Evolutionary conservation across 2,888 invertebrate genomes (phyloP).

Genomic region (Oegoconia quadripuncta): DNA sequence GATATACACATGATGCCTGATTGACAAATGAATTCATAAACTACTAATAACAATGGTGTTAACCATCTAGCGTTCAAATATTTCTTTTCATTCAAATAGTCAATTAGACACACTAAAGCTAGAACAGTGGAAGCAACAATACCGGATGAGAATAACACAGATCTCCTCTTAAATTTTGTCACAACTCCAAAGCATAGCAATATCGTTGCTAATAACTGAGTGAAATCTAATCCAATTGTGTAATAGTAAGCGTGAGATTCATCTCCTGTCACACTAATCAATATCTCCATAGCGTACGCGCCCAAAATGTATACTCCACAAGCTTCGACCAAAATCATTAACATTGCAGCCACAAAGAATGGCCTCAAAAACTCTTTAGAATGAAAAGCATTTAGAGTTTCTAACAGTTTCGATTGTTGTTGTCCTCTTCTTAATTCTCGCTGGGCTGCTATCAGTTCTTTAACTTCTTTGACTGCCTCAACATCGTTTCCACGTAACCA

Average conservation of each 20-base stretch:
- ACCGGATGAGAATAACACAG: not conserved
- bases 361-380: conserved; percentile 1
- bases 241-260: not conserved
- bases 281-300: not conserved
- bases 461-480: conserved; percentile 18
- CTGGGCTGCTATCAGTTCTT: conserved; percentile 19
- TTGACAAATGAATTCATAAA: not conserved
- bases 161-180: not conserved
- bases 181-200: not conserved
- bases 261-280: not conserved
- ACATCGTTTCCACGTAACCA: conserved; percentile 20
- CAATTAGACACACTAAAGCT: not conserved
- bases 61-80: not conserved
- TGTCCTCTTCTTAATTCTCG: conserved; percentile 13
- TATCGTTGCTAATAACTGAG: not conserved
- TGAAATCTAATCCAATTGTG: not conserved
- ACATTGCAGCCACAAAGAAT: not conserved
- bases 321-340: not conserved
- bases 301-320: not conserved
- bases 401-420: too few relatives aligned
- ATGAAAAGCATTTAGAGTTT: not conserved
- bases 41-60: not conserved
- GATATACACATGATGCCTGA: not conserved
- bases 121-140: not conserved
- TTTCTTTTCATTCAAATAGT: not conserved